Evolutionary conservation across 2,797 vertebrate species (phyloP), one percentile per base, ranked within the genome.

Genomic region (Phalanger gymnotis): DNA sequence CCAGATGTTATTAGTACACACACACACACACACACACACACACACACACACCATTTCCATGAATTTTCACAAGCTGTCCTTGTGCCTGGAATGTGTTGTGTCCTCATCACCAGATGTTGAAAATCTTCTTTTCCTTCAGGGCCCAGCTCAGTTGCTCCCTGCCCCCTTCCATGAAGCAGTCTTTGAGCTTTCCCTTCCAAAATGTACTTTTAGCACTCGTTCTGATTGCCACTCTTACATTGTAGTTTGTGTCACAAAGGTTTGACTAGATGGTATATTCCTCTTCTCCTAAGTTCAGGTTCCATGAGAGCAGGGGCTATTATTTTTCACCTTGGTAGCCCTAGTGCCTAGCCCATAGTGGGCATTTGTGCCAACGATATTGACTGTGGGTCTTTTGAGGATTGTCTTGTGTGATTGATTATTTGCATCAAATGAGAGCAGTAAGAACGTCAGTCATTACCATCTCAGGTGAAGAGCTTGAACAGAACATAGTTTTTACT

Each of bases 341-440:
- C 56, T 2, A 0, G 3, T 30, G n/a, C 9, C 6, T 0, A 1
- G 30, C 52, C 27, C 7, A 27, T 25, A 81, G 66, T 81, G n/a
- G 66, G 31, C 0, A 0, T 4, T 4, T 6, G 1, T 13, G 5
- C 10, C 5, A 5, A 55, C 92, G 56, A 27, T 2, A 19, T 47
- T 4, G n/a, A 28, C 54, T 4, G 16, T 56, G 54, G 0, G 10
- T 0, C 73, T 66, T 52, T 91, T 25, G 0, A 57, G 22, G 0
- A 1, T 10, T 30, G n/a, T 53, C 52, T 2, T 0, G 0, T 25
- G 28, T 16, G 66, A 55, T 25, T 57, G 54, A 53, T 81, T 52
- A 0, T 0, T 34, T 31, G 53, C 12, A 58, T 81, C 22, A 51
- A n/a, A 27, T 51, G 25, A 5, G n/a, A 27, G n/a, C 40, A 81